Conservation (phyloP, 2,113 vertebrate genomes). For the mouse (Mus musculus) region GRCm39 chr8:103561001-103561500, state of each 20-base stretch:
- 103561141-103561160: not conserved
- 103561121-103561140: not conserved
- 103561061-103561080: not conserved
- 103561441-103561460: not conserved
- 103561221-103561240: not conserved
- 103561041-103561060: not conserved
- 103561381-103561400: not conserved
- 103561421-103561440: not conserved
- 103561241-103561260: not conserved
- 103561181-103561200: not conserved
- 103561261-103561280: not conserved
- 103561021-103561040: too few species aligned
- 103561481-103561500: not conserved
- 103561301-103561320: not conserved
- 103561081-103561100: not conserved
- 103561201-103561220: not conserved
- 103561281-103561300: not conserved
- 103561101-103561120: not conserved
- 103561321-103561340: not conserved
- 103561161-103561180: not conserved
- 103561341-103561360: not conserved
- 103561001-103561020: too few species aligned
- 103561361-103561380: not conserved
- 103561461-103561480: not conserved
- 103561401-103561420: not conserved